Percentiles rank a stretch among this genome's conserved stretches.
Evolutionary conservation across 2,113 vertebrate genomes (phyloP).

Genomic region (Candoia aspera): DNA sequence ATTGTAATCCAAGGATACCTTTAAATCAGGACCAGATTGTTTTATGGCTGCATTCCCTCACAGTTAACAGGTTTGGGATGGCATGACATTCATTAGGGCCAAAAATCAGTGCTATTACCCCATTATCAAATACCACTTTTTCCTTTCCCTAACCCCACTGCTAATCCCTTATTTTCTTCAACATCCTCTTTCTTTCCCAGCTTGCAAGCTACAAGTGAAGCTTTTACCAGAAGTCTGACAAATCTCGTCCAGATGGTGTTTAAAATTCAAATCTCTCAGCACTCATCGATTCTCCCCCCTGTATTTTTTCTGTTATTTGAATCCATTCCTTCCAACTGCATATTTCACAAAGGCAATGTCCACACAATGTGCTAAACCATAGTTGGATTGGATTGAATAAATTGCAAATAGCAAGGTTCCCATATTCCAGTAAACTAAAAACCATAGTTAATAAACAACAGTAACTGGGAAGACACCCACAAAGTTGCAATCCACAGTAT

Average conservation of each 20-base stretch:
- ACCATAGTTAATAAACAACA: not conserved
- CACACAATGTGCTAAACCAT: not conserved
- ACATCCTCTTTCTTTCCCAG: not conserved
- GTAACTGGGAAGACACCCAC: not conserved
- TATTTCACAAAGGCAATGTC: not conserved
- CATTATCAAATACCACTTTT: not conserved
- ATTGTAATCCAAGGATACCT: not conserved
- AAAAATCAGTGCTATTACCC: not conserved
- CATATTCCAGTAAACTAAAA: not conserved
- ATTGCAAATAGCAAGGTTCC: not conserved
- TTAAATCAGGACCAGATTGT: not conserved
- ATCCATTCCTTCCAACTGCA: not conserved
- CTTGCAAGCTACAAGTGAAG: not conserved
- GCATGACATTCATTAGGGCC: not conserved
- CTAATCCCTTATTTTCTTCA: not conserved
- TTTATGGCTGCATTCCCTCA: not conserved
- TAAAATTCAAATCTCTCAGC: not conserved
- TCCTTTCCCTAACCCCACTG: not conserved
- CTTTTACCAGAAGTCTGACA: not conserved
- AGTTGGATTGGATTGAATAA: not conserved
- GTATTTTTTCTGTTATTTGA: not conserved
- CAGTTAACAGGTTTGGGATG: not conserved
- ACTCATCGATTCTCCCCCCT: not conserved
- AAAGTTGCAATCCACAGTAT: not conserved
- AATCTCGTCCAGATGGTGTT: not conserved